Percentiles rank a stretch among this genome's conserved stretches.
phyloP scores from a whole-genome alignment of 2,888 invertebrate genomes.

The Xestoiulus laeticollis region DNA sequence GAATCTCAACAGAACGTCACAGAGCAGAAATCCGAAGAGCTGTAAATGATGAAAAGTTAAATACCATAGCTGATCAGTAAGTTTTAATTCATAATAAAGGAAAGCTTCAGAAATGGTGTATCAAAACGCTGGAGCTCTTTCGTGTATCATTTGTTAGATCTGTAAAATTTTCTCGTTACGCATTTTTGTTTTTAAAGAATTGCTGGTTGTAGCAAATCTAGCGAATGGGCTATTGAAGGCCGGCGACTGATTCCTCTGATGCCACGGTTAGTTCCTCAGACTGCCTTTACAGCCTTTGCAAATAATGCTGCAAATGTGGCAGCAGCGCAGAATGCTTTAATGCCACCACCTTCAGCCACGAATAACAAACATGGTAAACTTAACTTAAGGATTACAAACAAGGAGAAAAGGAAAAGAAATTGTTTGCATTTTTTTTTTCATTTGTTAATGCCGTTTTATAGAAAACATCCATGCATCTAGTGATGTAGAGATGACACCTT shows the following conservation, averaged over 20 bases:
- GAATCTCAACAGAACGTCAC: constrained; percentile 90
- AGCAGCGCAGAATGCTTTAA: constrained; percentile 72
- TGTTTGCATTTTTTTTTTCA: neutral
- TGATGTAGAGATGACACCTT: neutral
- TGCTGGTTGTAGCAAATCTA: constrained; percentile 68
- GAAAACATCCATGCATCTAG: neutral
- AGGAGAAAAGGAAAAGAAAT: no score
- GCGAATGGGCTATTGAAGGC: constrained; percentile 89
- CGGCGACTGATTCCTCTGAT: constrained; percentile 82
- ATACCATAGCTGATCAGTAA: constrained; percentile 90
- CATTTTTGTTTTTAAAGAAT: constrained; percentile 62
- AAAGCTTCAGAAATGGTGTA: neutral
- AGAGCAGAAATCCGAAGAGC: constrained; percentile 91
- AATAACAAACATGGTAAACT: constrained; percentile 12
- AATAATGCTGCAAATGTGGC: constrained; percentile 78
- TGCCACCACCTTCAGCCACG: constrained; percentile 62
- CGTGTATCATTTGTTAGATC: neutral
- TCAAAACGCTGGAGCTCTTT: neutral
- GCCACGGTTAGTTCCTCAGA: constrained; percentile 84
- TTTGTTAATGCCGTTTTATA: neutral
- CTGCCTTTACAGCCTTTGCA: constrained; percentile 83
- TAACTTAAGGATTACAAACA: neutral
- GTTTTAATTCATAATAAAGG: constrained; percentile 59
- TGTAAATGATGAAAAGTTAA: constrained; percentile 88
- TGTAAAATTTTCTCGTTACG: neutral